These are phyloP conservation scores for Barnardius zonarius DNA, from an alignment of 2,113 vertebrate species.

Conservation along the genomic window DNA sequence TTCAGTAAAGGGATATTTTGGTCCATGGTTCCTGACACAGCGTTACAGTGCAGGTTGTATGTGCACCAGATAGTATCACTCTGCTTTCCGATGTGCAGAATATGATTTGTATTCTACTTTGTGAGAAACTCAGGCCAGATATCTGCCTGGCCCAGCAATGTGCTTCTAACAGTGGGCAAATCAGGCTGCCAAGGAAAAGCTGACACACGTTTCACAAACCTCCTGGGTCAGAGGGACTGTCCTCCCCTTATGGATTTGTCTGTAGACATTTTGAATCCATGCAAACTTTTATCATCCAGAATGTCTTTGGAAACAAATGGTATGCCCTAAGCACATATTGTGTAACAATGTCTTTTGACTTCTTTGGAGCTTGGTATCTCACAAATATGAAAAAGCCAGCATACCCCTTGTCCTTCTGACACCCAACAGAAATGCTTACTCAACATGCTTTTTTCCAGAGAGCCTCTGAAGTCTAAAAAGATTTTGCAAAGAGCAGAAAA, in stretches of 20 bases:
- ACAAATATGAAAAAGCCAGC: background rate
- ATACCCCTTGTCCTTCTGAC: background rate
- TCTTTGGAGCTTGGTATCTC: background rate
- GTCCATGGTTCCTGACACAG: background rate
- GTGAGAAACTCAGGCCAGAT: background rate
- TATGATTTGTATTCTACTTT: background rate
- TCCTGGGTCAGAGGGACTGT: background rate
- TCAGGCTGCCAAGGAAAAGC: background rate
- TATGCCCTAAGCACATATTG: background rate
- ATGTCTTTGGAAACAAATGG: background rate
- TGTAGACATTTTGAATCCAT: background rate
- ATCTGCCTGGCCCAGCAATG: background rate
- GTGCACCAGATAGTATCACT: background rate
- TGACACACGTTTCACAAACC: background rate
- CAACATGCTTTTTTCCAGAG: background rate
- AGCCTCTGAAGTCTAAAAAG: background rate
- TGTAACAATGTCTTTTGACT: background rate
- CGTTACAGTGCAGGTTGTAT: fast-evolving
- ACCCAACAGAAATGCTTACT: background rate
- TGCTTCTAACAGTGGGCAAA: fast-evolving
- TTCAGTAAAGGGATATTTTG: background rate
- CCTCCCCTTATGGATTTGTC: background rate
- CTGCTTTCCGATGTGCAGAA: background rate
- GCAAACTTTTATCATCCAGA: background rate
- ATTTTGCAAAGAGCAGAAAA: constrained; percentile 3